Evolutionary conservation across 2,113 vertebrate species (phyloP).

Genomic region (Zosterops hypoxanthus): DNA sequence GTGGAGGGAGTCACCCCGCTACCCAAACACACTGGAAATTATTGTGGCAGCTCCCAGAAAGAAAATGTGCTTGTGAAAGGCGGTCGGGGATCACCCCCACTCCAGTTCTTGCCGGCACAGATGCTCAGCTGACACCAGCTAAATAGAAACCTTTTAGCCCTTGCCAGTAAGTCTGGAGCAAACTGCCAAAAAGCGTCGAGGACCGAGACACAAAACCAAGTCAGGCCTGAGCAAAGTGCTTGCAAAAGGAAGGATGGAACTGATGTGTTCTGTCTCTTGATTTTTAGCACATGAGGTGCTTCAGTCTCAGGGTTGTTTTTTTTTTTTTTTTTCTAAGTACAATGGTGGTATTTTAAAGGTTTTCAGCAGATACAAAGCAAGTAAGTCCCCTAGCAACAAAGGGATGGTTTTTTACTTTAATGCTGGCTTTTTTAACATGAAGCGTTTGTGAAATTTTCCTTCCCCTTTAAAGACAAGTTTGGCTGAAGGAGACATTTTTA

Average conservation of each 20-base stretch:
- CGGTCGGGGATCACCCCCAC: slow-evolving; percentile 32
- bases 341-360: not conserved
- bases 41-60: not conserved
- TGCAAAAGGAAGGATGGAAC: not conserved
- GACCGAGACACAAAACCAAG: slow-evolving; percentile 25
- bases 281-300: not conserved
- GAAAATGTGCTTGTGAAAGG: slow-evolving; percentile 42
- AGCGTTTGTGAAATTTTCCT: not conserved
- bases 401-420: not conserved
- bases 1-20: not conserved
- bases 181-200: slow-evolving; percentile 54
- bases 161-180: slow-evolving; percentile 70
- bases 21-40: not conserved
- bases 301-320: not conserved
- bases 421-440: not conserved
- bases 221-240: slow-evolving; percentile 35
- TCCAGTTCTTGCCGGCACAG: slow-evolving; percentile 51
- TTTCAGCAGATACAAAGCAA: slow-evolving; percentile 2
- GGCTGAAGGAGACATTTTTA: not conserved
- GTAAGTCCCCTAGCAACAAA: slow-evolving; percentile 44
- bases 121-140: slow-evolving; percentile 68
- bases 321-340: not conserved
- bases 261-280: not conserved
- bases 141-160: slow-evolving; percentile 67
- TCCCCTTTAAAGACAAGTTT: not conserved